Evolutionary conservation across 2,888 invertebrate species (phyloP).

Genomic region (Nymphalis polychloros): DNA sequence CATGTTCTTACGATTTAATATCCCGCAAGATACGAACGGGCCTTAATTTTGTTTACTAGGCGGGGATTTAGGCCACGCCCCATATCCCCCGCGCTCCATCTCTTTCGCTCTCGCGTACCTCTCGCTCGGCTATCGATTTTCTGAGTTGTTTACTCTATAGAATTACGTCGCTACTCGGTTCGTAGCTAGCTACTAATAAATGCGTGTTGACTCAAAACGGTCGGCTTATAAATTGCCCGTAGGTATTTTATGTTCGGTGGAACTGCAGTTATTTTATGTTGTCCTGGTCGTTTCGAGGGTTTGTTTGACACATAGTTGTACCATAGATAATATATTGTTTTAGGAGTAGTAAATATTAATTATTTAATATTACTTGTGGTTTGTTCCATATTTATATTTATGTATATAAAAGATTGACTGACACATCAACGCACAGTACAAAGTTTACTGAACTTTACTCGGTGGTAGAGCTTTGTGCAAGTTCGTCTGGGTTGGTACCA

Average conservation of each 20-base stretch:
- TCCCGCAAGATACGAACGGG: constrained; percentile 35
- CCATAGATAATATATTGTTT: too few relatives aligned
- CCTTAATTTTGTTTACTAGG: constrained; percentile 51
- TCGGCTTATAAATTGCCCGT: constrained; percentile 50
- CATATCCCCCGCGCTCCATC: constrained; percentile 52
- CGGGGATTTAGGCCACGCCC: constrained; percentile 68
- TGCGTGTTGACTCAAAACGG: constrained; percentile 58
- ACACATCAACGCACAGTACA: too few relatives aligned
- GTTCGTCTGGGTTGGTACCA: too few relatives aligned
- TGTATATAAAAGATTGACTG: too few relatives aligned
- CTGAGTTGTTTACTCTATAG: constrained; percentile 65
- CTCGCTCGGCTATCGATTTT: constrained; percentile 45
- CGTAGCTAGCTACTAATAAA: constrained; percentile 43
- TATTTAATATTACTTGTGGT: too few relatives aligned
- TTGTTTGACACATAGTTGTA: neutral
- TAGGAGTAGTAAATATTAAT: too few relatives aligned
- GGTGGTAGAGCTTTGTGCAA: too few relatives aligned
- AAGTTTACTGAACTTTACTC: too few relatives aligned
- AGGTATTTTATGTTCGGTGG: constrained; percentile 38
- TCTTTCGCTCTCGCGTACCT: constrained; percentile 54
- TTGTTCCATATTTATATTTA: too few relatives aligned
- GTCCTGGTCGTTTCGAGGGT: constrained; percentile 8
- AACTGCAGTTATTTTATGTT: constrained; percentile 35
- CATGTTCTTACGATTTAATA: constrained; percentile 35
- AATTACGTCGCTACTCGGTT: constrained; percentile 56